These are phyloP conservation scores for Mobula hypostoma DNA, from an alignment of 2,113 vertebrate species.

Conservation along the genomic window DNA sequence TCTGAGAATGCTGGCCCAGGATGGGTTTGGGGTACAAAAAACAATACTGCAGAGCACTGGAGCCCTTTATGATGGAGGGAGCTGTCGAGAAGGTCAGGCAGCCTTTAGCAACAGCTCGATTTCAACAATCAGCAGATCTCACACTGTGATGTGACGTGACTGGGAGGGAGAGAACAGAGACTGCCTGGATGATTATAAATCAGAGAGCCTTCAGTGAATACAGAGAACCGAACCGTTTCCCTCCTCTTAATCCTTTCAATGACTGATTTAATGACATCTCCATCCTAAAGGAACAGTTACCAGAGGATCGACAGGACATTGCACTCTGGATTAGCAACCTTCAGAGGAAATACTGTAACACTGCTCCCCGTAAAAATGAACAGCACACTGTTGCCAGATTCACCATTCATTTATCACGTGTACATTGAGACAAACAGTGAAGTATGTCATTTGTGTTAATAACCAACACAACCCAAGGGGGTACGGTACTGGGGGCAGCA, in stretches of 20 bases:
- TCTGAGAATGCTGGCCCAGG: no score
- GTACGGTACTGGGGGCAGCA: no score
- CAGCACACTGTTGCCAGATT: background rate
- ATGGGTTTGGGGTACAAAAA: no score
- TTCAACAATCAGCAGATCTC: background rate
- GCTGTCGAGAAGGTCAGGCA: background rate
- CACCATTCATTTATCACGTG: no score
- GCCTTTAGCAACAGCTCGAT: background rate
- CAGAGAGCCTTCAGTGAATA: background rate
- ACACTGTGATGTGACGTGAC: background rate
- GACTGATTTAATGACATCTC: background rate
- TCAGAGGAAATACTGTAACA: background rate
- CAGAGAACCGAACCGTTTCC: background rate
- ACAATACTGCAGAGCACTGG: background rate
- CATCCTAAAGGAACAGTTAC: background rate
- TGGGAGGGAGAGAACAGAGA: background rate
- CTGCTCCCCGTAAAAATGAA: background rate
- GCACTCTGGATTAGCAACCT: background rate
- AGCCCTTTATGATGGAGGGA: background rate
- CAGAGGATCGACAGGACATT: background rate
- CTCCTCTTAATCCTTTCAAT: background rate
- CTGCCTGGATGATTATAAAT: background rate
- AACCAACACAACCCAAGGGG: no score
- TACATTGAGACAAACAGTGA: no score
- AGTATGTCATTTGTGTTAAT: no score